Conservation (phyloP, 1,140 invertebrate genomes). For the Cephus cinctus region DNA sequence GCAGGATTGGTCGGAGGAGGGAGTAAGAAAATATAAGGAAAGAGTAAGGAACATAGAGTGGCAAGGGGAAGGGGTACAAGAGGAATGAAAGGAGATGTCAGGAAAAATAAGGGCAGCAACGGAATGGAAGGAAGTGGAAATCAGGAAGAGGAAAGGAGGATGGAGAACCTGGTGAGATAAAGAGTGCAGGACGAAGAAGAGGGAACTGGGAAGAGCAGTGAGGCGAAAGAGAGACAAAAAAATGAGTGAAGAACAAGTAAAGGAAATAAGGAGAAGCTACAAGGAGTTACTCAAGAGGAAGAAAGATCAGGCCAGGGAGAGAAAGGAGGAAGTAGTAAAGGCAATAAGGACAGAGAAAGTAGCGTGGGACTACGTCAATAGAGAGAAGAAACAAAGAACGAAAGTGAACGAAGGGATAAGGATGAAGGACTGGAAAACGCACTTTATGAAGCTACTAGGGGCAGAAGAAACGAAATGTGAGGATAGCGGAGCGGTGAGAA, state of each 20-base stretch:
- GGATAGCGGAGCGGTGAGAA: too few relatives aligned
- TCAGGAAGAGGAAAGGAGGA: not conserved
- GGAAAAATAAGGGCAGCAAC: not conserved
- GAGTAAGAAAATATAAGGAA: not conserved
- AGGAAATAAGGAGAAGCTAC: not conserved
- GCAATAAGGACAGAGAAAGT: not conserved
- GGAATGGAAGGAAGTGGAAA: not conserved
- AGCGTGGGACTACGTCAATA: slow-evolving; percentile 9
- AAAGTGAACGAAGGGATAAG: not conserved
- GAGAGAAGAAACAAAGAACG: slow-evolving; percentile 7
- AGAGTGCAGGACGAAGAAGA: not conserved
- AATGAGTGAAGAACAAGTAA: slow-evolving; percentile 1
- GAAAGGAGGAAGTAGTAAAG: not conserved
- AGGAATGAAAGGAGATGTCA: not conserved
- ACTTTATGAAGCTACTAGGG: slow-evolving; percentile 7
- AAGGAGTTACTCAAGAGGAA: slow-evolving; percentile 4
- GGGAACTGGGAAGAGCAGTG: slow-evolving; percentile 3
- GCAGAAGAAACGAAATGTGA: slow-evolving; percentile 4
- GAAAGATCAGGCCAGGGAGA: slow-evolving; percentile 5
- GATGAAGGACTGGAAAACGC: slow-evolving; percentile 7
- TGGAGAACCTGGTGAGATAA: slow-evolving; percentile 1
- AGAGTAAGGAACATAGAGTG: not conserved
- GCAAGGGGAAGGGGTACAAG: not conserved
- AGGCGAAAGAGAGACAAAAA: not conserved
- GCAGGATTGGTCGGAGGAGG: slow-evolving; percentile 6